Conservation (phyloP, 2,113 vertebrate genomes). For the Haliaeetus leucogaster region DNA sequence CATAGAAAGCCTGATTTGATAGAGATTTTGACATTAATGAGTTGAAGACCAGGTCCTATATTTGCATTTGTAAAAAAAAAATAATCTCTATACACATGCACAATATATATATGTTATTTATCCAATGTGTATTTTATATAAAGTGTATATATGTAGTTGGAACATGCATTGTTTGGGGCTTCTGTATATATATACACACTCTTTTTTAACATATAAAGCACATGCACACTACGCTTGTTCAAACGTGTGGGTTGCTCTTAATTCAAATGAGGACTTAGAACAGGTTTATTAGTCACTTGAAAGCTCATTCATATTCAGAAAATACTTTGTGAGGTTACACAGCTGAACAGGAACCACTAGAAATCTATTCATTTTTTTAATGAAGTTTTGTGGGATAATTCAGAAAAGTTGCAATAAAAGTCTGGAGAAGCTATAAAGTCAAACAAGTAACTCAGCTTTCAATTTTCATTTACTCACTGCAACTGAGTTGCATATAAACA, state of each 20-base stretch:
- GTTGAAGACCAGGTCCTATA: background rate
- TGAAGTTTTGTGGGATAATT: background rate
- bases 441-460: background rate
- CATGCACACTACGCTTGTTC: background rate
- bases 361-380: background rate
- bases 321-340: background rate
- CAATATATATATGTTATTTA: no score
- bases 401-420: background rate
- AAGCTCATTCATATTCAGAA: background rate
- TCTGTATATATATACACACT: no score
- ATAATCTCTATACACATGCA: background rate
- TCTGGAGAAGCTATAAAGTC: background rate
- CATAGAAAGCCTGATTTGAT: background rate
- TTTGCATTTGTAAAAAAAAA: background rate
- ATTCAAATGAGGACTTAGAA: background rate
- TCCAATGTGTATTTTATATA: background rate
- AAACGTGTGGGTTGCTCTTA: background rate
- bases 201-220: background rate
- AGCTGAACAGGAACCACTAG: background rate
- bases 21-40: background rate
- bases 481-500: background rate
- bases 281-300: background rate
- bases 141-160: background rate
- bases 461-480: background rate
- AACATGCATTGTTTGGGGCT: fast-evolving